phyloP scores from a whole-genome alignment of 1,140 invertebrate species.

The Penaeus chinensis region DNA sequence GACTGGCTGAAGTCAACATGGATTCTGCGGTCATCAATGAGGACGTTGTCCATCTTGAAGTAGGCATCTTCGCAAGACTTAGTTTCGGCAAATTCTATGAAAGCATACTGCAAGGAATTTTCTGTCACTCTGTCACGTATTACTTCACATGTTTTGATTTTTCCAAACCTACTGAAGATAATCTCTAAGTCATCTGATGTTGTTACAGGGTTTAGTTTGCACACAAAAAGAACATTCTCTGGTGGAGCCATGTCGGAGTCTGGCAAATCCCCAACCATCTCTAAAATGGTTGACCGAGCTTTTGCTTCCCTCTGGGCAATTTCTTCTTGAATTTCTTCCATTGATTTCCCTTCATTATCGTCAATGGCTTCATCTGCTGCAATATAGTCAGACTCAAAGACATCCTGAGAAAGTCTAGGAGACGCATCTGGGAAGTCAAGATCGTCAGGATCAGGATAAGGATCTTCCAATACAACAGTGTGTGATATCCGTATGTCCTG shows the following conservation, averaged over 20 bases:
- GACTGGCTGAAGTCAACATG: constrained; percentile 99
- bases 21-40: constrained; percentile 98
- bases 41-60: constrained; percentile 99
- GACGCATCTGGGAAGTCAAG: constrained; percentile 84
- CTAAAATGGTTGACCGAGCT: constrained; percentile 95
- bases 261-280: constrained; percentile 98
- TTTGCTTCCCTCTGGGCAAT: constrained; percentile 93
- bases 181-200: constrained; percentile 97
- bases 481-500: constrained; percentile 97
- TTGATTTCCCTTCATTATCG: constrained; percentile 85
- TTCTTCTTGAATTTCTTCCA: constrained; percentile 88
- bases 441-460: constrained; percentile 88
- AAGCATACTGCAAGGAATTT: constrained; percentile 98
- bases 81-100: constrained; percentile 97
- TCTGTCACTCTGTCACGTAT: constrained; percentile 93
- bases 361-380: constrained; percentile 95
- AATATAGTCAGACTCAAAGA: constrained; percentile 83
- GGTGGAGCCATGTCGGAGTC: constrained; percentile 97
- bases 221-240: constrained; percentile 99
- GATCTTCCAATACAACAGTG: constrained; percentile 96
- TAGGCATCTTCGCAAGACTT: constrained; percentile 98
- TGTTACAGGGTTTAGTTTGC: constrained; percentile 99
- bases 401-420: constrained; percentile 86
- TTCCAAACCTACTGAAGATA: constrained; percentile 97
- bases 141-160: constrained; percentile 95